Evolutionary conservation across 2,113 vertebrate genomes (phyloP), one percentile per base, ranked within the genome.

Genomic region (Gobio gobio): DNA sequence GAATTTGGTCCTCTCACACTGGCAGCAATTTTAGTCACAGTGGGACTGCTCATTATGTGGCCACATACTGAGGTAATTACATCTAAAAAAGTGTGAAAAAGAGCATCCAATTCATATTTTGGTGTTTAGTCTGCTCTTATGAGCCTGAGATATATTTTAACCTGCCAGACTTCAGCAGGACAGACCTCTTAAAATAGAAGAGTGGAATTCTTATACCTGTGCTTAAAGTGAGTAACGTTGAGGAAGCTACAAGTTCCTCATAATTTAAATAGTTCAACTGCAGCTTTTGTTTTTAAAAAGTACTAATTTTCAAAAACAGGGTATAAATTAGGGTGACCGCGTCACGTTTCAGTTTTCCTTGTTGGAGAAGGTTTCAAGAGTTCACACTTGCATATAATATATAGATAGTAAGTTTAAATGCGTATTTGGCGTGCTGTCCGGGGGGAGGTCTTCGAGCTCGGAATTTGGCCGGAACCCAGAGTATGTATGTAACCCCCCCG

Each of bases 11-110:
- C 45, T 64, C 63, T 82, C 79, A 82, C 63, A 82, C 79, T 82
- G 79, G 68, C 20, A 82, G 79, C 63, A 82, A 82, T 82, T 82
- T 82, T 82, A 22, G 61, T 82, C 79, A 82, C 79, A 68, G 79
- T 82, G 61, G 61, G 61, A 82, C 63, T 82, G 63, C 79, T 82
- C 79, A 82, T 82, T 82, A 68, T 68, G 16, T 68, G 79, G 24
- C 79, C 43, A 54, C 79, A 68, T 68, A 54, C 79, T 6, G 79
- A 82, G 79, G 24, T 68, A 82, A 82, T 82, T 68, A 54, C 45
- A 82, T 49, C 45, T 66, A 64, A 82, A 82, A 43, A 82, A 82
- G 79, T 68, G 61, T 54, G 45, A 66, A 82, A 82, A 82, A 82
- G 45, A 68, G 61, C 79, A 68, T 82, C 63, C 43, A 49, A 82